These are phyloP conservation scores for Orthosia gothica DNA, from an alignment of 2,888 invertebrate species.

Conservation along the genomic window DNA sequence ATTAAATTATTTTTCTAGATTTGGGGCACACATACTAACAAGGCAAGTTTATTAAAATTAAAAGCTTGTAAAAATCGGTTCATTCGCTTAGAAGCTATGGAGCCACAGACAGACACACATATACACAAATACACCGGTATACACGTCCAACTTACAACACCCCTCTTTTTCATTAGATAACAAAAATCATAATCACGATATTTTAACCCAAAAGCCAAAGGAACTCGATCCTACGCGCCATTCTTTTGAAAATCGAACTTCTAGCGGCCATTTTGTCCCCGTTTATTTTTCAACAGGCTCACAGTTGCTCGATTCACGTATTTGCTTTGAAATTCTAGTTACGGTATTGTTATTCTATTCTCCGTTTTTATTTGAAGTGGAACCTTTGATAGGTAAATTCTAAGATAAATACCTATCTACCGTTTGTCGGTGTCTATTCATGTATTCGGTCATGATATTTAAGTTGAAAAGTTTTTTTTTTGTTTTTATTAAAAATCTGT, in stretches of 20 bases:
- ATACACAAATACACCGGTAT: too few species aligned
- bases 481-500: too few species aligned
- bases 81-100: too few species aligned
- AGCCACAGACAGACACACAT: too few species aligned
- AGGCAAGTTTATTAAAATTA: too few species aligned
- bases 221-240: slow-evolving; percentile 23
- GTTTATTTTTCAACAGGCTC: slow-evolving; percentile 39
- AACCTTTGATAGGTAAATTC: neutral
- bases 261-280: slow-evolving; percentile 19
- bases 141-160: too few species aligned
- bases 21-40: too few species aligned
- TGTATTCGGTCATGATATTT: neutral
- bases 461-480: neutral
- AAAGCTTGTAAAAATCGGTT: too few species aligned
- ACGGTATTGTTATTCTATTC: slow-evolving; percentile 38
- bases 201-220: neutral
- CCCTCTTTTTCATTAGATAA: too few species aligned
- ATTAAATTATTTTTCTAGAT: too few species aligned
- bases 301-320: slow-evolving; percentile 20
- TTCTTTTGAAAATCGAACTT: slow-evolving; percentile 49
- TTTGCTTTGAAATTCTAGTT: slow-evolving; percentile 67
- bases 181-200: neutral
- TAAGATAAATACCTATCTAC: neutral
- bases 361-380: neutral
- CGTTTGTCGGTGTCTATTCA: neutral